Evolutionary conservation across 2,113 vertebrate genomes (phyloP).

Genomic region (Xyliphius kryptos): DNA sequence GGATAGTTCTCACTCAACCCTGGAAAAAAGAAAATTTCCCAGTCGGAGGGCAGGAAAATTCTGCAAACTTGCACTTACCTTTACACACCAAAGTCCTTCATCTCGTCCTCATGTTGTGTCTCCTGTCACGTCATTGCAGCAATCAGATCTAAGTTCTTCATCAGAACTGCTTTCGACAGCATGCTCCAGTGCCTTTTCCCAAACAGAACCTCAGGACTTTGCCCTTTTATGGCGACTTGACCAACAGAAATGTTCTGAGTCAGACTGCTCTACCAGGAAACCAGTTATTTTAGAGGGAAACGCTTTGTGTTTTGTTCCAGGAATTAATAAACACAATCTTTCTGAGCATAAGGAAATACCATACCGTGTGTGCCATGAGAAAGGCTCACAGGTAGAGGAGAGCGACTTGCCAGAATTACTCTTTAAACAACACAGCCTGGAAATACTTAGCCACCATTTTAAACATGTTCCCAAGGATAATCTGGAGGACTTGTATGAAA

Average conservation of each 20-base stretch:
- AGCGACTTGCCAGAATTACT: constrained; percentile 66
- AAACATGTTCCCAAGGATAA: constrained; percentile 80
- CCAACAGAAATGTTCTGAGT: constrained; percentile 52
- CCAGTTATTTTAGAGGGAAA: constrained; percentile 65
- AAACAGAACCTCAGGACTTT: constrained; percentile 87
- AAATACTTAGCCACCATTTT: constrained; percentile 81
- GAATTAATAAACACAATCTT: constrained; percentile 41
- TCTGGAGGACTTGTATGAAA: constrained; percentile 88
- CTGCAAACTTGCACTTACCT: too few species aligned
- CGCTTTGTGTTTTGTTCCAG: constrained; percentile 69
- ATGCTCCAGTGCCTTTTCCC: constrained; percentile 51
- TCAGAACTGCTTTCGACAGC: too few species aligned
- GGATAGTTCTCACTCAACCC: constrained; percentile 37
- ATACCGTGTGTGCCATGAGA: constrained; percentile 78
- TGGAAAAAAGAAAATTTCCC: too few species aligned
- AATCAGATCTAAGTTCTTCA: background rate
- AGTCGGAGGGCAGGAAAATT: too few species aligned
- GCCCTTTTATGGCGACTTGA: constrained; percentile 83
- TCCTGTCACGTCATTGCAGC: constrained; percentile 15
- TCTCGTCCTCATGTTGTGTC: constrained; percentile 12
- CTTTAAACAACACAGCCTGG: constrained; percentile 69
- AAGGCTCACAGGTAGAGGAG: constrained; percentile 86
- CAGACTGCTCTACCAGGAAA: constrained; percentile 34
- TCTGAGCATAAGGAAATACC: constrained; percentile 66
- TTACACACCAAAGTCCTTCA: too few species aligned